phyloP scores from a whole-genome alignment of 2,113 vertebrate species.

The Elephas maximus region DNA sequence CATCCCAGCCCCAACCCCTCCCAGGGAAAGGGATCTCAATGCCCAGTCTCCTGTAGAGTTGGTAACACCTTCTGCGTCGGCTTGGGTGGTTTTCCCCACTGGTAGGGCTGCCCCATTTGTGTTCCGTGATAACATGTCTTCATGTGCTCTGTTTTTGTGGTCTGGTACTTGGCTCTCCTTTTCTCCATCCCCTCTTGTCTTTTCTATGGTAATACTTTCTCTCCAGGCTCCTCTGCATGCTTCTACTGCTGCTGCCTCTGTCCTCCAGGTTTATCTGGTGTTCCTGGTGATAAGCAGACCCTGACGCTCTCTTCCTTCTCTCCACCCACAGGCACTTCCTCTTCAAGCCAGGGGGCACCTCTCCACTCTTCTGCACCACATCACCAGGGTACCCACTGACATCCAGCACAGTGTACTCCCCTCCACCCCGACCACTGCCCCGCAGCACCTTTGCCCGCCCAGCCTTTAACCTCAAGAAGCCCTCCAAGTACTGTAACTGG shows the following conservation, averaged over 20 bases:
- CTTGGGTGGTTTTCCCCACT: neutral
- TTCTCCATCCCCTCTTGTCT: conserved; percentile 41
- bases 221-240: conserved; percentile 83
- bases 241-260: neutral
- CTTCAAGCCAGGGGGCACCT: conserved; percentile 98
- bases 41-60: neutral
- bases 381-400: conserved; percentile 99
- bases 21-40: conserved; percentile 62
- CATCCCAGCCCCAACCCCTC: neutral
- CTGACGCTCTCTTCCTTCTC: conserved; percentile 72
- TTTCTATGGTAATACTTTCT: conserved; percentile 73
- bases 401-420: conserved; percentile 99
- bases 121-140: conserved; percentile 77
- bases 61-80: neutral
- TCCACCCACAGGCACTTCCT: conserved; percentile 96
- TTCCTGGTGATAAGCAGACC: neutral
- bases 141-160: conserved; percentile 76
- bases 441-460: conserved; percentile 96
- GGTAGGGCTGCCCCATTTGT: conserved; percentile 18
- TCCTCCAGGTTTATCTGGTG: conserved; percentile 67
- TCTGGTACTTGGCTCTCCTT: conserved; percentile 66
- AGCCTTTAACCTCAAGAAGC: conserved; percentile 98
- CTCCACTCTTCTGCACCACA: conserved; percentile 98
- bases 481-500: conserved; percentile 99
- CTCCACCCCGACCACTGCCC: conserved; percentile 97